These are phyloP conservation scores for Cenopis cana DNA, from an alignment of 2,888 invertebrate species.

Conservation along the genomic window DNA sequence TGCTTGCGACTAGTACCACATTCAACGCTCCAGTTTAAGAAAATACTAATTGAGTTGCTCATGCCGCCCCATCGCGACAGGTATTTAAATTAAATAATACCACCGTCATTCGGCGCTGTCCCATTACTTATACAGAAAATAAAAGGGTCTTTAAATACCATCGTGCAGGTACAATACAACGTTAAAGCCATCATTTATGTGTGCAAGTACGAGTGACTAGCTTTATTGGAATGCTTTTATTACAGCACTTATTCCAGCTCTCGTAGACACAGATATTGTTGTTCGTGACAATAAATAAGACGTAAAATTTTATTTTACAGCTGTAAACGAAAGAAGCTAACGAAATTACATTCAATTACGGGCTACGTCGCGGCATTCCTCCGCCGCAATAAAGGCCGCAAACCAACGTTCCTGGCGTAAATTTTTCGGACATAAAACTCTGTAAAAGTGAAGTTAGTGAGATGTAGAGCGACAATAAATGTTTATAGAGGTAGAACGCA, in stretches of 20 bases:
- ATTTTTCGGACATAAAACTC: conserved; percentile 84
- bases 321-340: conserved; percentile 81
- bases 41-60: conserved; percentile 71
- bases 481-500: conserved; percentile 71
- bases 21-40: conserved; percentile 59
- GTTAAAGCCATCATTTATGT: conserved; percentile 50
- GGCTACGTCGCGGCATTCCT: conserved; percentile 74
- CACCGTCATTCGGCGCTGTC: conserved; percentile 54
- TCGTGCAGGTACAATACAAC: conserved; percentile 18
- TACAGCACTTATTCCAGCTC: conserved; percentile 54
- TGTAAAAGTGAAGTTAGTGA: conserved; percentile 83
- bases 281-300: conserved; percentile 80
- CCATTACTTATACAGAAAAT: conserved; percentile 65
- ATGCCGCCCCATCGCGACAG: conserved; percentile 62
- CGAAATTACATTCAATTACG: conserved; percentile 85
- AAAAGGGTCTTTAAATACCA: conserved; percentile 56
- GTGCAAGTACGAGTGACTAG: conserved; percentile 49
- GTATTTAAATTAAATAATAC: conserved; percentile 70
- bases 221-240: conserved; percentile 66
- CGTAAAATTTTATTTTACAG: conserved; percentile 84
- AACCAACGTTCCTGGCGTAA: conserved; percentile 76
- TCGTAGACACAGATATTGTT: conserved; percentile 70
- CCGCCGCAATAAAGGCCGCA: conserved; percentile 76
- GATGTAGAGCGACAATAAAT: conserved; percentile 82
- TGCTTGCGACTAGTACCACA: not conserved